A percentile compares a stretch with the other conserved stretches of the same genome.
Conservation (phyloP, 2,113 vertebrate genomes). For the Microcebus tavaratra region DNA sequence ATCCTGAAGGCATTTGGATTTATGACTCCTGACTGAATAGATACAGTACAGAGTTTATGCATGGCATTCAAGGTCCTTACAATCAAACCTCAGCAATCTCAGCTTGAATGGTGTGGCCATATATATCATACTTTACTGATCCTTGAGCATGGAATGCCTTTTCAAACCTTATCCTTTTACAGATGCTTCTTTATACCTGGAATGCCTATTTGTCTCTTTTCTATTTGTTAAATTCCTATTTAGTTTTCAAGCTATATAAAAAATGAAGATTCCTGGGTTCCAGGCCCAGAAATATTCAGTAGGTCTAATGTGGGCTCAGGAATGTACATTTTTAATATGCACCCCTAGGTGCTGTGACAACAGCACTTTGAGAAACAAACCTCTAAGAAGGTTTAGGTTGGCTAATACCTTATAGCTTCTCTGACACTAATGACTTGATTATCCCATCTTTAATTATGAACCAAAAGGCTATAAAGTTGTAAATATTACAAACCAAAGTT, state of each 20-base stretch:
- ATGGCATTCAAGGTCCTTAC: not conserved
- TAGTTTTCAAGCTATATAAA: conserved; percentile 11
- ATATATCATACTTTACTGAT: not conserved
- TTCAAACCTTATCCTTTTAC: not conserved
- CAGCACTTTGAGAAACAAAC: not conserved
- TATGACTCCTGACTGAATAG: not conserved
- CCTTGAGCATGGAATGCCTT: not conserved
- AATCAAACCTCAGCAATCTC: not conserved
- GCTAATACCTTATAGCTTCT: conserved; percentile 29
- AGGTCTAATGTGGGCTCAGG: not conserved
- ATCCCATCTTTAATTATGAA: not conserved
- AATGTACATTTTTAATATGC: not conserved
- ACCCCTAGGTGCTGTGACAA: not conserved
- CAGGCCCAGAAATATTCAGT: not conserved
- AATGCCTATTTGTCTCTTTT: not conserved
- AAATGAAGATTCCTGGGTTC: not conserved
- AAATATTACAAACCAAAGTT: conserved; percentile 45
- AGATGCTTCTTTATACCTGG: not conserved
- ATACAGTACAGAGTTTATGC: not conserved
- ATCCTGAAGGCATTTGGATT: not conserved
- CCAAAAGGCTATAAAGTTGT: conserved; percentile 34
- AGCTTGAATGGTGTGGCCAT: not conserved
- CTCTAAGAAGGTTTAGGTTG: not conserved
- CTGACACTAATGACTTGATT: conserved; percentile 8
- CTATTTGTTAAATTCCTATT: not conserved